A percentile compares a stretch with the other conserved stretches of the same genome.
These are phyloP conservation scores for Cololabis saira DNA, from an alignment of 2,113 vertebrate genomes.

Conservation along the genomic window DNA sequence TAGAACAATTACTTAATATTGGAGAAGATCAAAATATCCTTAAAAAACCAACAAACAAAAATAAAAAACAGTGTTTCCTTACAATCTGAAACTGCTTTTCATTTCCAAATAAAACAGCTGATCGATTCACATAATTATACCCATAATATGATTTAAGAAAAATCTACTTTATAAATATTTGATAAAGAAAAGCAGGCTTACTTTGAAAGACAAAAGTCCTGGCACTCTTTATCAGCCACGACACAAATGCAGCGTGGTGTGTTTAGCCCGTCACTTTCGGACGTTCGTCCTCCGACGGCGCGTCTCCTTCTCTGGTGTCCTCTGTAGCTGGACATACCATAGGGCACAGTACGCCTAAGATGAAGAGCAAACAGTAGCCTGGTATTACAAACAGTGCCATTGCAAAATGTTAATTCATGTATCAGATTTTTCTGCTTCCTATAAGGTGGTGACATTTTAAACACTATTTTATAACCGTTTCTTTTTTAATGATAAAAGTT, in stretches of 20 bases:
- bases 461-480: neutral
- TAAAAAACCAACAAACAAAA: too few species aligned
- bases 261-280: neutral
- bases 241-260: conserved; percentile 68
- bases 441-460: neutral
- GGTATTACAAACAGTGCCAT: neutral
- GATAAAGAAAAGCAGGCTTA: conserved; percentile 24
- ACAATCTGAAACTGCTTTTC: too few species aligned
- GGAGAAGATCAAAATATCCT: neutral
- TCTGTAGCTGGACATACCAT: conserved; percentile 79
- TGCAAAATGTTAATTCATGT: neutral
- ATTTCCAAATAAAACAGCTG: too few species aligned
- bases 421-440: neutral
- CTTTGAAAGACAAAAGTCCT: conserved; percentile 71
- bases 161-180: too few species aligned
- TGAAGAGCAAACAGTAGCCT: conserved; percentile 14
- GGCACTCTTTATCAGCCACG: conserved; percentile 52
- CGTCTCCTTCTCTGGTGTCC: conserved; percentile 69
- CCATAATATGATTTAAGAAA: too few species aligned
- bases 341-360: conserved; percentile 75
- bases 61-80: too few species aligned
- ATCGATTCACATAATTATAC: too few species aligned
- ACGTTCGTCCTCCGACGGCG: conserved; percentile 8
- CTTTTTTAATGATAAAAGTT: neutral
- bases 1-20: neutral